These are phyloP conservation scores for Ceyx margarethae DNA, from an alignment of 2,113 vertebrate species.

Conservation along the genomic window DNA sequence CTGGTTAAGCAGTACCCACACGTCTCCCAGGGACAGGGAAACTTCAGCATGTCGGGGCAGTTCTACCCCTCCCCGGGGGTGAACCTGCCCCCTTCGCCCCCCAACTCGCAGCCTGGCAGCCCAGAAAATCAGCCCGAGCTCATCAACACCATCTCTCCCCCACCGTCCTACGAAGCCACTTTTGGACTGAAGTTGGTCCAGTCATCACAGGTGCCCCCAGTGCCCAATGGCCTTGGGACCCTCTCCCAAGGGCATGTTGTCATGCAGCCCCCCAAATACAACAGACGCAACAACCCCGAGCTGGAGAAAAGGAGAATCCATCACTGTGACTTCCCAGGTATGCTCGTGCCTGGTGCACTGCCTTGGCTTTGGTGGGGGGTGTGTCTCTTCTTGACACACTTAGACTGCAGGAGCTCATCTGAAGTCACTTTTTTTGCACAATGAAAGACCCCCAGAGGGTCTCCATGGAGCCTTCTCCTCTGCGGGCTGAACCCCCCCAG, in stretches of 20 bases:
- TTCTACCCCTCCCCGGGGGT: constrained; percentile 76
- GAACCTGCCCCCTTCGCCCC: constrained; percentile 87
- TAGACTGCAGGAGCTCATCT: background rate
- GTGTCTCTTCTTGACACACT: background rate
- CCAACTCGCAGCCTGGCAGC: constrained; percentile 90
- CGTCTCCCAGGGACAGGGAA: constrained; percentile 23
- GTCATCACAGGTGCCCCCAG: constrained; percentile 63
- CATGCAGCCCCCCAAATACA: constrained; percentile 85
- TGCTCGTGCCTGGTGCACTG: rapidly evolving
- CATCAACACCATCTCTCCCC: constrained; percentile 73
- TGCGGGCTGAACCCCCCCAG: too few relatives aligned
- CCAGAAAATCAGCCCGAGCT: constrained; percentile 84
- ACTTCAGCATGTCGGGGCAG: constrained; percentile 74
- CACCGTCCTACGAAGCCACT: constrained; percentile 78
- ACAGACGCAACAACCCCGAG: constrained; percentile 89
- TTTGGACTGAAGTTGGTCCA: constrained; percentile 78
- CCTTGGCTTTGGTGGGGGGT: background rate
- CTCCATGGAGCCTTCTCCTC: too few relatives aligned
- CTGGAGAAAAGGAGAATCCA: constrained; percentile 92
- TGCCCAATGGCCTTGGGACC: constrained; percentile 72
- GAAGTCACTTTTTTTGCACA: background rate
- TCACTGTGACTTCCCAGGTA: constrained; percentile 87
- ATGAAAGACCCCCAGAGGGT: too few relatives aligned
- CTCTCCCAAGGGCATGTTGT: constrained; percentile 77
- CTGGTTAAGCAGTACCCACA: constrained; percentile 46